phyloP scores from a whole-genome alignment of 2,113 vertebrate species.

The Tringa solitaria region DNA sequence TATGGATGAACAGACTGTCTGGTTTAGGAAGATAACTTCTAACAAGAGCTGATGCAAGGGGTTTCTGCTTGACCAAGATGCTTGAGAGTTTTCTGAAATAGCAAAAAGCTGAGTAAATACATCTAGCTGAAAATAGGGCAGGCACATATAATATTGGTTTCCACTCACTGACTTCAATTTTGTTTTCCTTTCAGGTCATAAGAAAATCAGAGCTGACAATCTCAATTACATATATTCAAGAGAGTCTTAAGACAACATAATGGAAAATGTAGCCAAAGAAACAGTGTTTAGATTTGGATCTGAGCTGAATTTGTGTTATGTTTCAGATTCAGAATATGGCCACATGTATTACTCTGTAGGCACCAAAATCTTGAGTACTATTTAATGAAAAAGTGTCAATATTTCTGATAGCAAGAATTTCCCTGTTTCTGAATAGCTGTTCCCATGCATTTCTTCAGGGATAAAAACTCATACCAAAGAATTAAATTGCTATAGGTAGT shows the following conservation, averaged over 20 bases:
- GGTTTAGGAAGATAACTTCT: neutral
- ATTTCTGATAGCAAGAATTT: neutral
- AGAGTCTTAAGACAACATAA: neutral
- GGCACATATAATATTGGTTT: neutral
- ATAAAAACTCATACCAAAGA: neutral
- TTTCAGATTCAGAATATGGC: neutral
- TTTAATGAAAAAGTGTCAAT: neutral
- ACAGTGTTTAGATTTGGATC: neutral
- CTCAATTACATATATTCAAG: neutral
- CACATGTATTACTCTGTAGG: fast-evolving
- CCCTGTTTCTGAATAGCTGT: neutral
- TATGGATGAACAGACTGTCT: neutral
- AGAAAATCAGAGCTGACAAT: neutral
- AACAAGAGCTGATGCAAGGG: neutral
- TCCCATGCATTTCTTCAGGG: neutral
- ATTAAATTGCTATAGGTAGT: neutral
- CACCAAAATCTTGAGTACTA: neutral
- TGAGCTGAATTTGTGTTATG: neutral
- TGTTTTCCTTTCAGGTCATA: neutral
- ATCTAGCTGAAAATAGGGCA: neutral
- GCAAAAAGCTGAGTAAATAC: neutral
- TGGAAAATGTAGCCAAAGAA: neutral
- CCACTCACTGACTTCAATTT: neutral
- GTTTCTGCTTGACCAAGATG: neutral
- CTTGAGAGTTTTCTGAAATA: neutral